phyloP scores from a whole-genome alignment of 2,888 invertebrate species.

The Drosophila buzzatii region DNA sequence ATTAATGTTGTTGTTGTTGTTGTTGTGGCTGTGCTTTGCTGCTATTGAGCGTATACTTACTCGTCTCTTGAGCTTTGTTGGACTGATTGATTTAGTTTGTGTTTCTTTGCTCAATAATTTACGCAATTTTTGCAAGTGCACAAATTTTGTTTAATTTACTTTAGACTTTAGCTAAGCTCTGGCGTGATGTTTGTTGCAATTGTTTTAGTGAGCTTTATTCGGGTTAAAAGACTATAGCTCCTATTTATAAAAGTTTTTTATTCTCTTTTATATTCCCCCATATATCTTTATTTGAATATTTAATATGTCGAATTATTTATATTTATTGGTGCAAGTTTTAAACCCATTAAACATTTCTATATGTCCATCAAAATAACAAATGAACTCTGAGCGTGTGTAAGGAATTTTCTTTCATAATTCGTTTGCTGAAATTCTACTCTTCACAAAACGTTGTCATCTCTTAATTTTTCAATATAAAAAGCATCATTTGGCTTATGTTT shows the following conservation, averaged over 20 bases:
- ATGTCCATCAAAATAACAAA: too few species aligned
- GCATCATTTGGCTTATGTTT: too few species aligned
- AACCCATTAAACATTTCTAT: too few species aligned
- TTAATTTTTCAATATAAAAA: too few species aligned
- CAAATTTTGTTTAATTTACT: slow-evolving; percentile 48
- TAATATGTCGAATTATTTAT: too few species aligned
- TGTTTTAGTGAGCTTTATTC: not conserved
- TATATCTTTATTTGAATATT: too few species aligned
- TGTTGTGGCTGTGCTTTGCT: slow-evolving; percentile 17
- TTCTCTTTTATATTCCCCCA: not conserved
- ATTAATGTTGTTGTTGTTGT: slow-evolving; percentile 18
- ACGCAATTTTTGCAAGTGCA: slow-evolving; percentile 63
- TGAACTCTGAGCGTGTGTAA: too few species aligned
- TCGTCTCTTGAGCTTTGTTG: slow-evolving; percentile 63
- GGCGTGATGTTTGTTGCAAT: not conserved
- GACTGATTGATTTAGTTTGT: slow-evolving; percentile 57
- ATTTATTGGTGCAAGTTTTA: too few species aligned
- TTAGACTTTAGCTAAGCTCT: slow-evolving; percentile 27
- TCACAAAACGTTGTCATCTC: too few species aligned
- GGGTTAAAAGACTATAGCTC: not conserved
- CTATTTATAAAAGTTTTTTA: not conserved
- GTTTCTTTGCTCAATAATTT: slow-evolving; percentile 32
- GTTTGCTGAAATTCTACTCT: too few species aligned
- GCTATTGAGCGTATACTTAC: slow-evolving; percentile 69
- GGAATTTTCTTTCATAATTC: too few species aligned